Evolutionary conservation across 2,797 vertebrate genomes (phyloP).

Genomic region (Hapalemur alaotrensis): DNA sequence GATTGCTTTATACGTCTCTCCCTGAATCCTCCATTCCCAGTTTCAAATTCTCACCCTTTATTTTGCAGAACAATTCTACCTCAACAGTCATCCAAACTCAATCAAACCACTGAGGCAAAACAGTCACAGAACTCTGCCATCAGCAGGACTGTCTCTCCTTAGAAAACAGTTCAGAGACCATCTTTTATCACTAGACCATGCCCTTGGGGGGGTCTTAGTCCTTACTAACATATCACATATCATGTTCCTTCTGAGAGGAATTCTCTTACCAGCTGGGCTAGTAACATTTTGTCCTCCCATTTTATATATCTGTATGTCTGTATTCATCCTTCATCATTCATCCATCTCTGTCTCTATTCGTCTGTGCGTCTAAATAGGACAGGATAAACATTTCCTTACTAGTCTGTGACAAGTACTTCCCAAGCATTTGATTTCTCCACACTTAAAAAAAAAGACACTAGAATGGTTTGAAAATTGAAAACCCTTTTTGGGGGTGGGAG

Average conservation of each 20-base stretch:
- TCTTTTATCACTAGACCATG: not conserved
- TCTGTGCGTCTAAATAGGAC: not conserved
- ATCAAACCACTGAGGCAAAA: not conserved
- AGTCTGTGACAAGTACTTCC: not conserved
- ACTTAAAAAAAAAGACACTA: not conserved
- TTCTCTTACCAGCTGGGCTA: not conserved
- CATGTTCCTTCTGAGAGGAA: not conserved
- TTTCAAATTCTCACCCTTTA: slow-evolving; percentile 16
- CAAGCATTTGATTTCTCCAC: slow-evolving; percentile 27
- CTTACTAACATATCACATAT: not conserved
- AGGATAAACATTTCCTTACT: not conserved
- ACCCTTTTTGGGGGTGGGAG: not conserved
- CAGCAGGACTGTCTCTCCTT: not conserved
- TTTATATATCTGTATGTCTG: not conserved
- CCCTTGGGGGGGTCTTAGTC: not conserved
- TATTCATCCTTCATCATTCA: not conserved
- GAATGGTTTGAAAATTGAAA: not conserved
- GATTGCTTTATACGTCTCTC: not conserved
- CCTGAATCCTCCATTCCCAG: not conserved
- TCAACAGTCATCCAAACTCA: not conserved
- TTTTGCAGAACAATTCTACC: slow-evolving; percentile 5
- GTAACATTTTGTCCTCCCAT: not conserved
- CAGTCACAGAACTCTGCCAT: not conserved
- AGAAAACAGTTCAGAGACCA: not conserved
- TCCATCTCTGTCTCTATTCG: not conserved